Conservation (phyloP, 2,113 vertebrate species). For the Leptocoma aspasia region DNA sequence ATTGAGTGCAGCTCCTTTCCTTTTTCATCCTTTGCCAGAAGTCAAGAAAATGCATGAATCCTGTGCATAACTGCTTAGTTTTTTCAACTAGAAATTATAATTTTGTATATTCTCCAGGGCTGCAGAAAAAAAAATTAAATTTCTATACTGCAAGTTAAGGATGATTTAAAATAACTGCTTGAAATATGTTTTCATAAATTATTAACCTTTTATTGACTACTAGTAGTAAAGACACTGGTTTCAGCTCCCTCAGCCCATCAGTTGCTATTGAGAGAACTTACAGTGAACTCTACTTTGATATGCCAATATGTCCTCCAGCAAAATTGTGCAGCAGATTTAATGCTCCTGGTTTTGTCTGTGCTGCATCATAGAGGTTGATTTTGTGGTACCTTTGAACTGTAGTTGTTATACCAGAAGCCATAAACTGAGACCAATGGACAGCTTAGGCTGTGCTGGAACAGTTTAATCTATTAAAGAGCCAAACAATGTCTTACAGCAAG, state of each 20-base stretch:
- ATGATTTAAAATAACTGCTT: neutral
- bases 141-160: neutral
- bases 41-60: neutral
- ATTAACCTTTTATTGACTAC: neutral
- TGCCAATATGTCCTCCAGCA: neutral
- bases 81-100: neutral
- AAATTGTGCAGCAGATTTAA: neutral
- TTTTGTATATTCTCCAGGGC: neutral
- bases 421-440: neutral
- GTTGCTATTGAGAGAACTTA: neutral
- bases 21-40: neutral
- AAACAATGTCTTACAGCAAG: neutral
- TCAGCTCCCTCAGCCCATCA: neutral
- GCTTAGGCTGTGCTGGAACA: neutral
- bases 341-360: neutral
- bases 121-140: neutral
- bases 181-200: neutral
- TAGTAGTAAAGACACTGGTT: neutral
- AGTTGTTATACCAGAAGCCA: neutral
- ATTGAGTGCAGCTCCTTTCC: neutral
- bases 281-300: neutral
- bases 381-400: neutral
- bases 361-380: neutral
- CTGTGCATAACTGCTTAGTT: neutral
- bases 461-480: neutral